Evolutionary conservation across 2,888 invertebrate genomes (phyloP).

Genomic region (Dynastes tityus): DNA sequence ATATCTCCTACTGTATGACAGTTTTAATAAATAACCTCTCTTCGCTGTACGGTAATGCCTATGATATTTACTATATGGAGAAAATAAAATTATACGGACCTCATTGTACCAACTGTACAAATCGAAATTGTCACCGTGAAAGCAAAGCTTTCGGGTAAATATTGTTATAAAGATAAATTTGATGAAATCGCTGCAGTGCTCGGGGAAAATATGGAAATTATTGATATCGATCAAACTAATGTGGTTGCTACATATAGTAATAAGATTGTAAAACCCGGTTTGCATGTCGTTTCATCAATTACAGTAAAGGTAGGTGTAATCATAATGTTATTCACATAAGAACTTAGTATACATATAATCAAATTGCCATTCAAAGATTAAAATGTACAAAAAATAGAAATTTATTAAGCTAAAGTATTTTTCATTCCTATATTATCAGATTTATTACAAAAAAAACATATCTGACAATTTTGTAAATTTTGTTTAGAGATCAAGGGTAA

Average conservation of each 20-base stretch:
- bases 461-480: too few relatives aligned
- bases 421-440: too few relatives aligned
- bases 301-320: conserved; percentile 53
- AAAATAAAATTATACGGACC: not conserved
- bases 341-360: too few relatives aligned
- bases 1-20: conserved; percentile 5
- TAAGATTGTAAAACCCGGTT: conserved; percentile 57
- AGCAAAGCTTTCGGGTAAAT: not conserved
- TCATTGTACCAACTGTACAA: not conserved
- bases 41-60: not conserved
- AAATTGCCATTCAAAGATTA: too few relatives aligned
- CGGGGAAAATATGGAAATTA: conserved; percentile 53
- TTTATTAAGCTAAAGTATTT: too few relatives aligned
- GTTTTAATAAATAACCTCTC: conserved; percentile 20
- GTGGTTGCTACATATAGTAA: conserved; percentile 57
- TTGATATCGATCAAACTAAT: conserved; percentile 60
- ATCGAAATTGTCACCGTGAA: conserved; percentile 6
- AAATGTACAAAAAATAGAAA: too few relatives aligned
- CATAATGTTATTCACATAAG: not conserved
- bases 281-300: conserved; percentile 53
- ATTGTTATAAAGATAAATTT: conserved; percentile 3
- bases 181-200: not conserved
- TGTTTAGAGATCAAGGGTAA: too few relatives aligned
- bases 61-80: conserved; percentile 17
- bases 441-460: too few relatives aligned